Evolutionary conservation across 1,140 invertebrate species (phyloP), one percentile per base, ranked within the genome.

Genomic region (Drosophila miranda): DNA sequence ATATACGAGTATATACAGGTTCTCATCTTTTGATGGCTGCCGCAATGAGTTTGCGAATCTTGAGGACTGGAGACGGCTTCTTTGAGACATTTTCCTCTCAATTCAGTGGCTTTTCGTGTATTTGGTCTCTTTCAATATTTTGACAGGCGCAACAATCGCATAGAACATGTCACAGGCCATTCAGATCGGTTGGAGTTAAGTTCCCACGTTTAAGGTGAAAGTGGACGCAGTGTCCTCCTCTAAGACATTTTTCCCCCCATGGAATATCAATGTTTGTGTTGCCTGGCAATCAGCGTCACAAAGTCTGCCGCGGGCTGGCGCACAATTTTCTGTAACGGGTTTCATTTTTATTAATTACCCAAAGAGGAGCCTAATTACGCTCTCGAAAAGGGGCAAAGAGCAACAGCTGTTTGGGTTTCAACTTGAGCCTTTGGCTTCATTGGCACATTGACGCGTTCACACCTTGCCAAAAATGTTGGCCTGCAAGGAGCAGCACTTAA

Each of bases 361-460:
- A 43, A 62, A 80, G 72, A 59, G 57, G 21, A 67, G 63, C 64
- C 81, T 86, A 84, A 84, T 87, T 86, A 57, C 68, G 64, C 58
- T 42, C 42, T n/a, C 46, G 19, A 55, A 54, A 53, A 53, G 11
- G 30, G 30, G 7, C 41, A n/a, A 14, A 14, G 45, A 48, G 19
- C n/a, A 43, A 56, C 56, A 72, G 82, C 57, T 67, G 61, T 62
- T 78, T 28, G 28, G 28, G 6, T 26, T 0, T 26, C 2, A 6
- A 3, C 6, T 26, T 48, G 19, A 60, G 60, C 67, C 58, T 50
- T 74, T 57, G 54, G 56, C 77, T 62, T 75, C 68, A 74, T 79
- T 66, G 73, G 68, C 81, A 70, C 77, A 87, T 86, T 86, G 82
- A 86, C 82, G 77, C 77, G 55, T 86, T 86, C 81, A 86, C 81